Base-by-base conservation (phyloP, 2,888 invertebrate species). In the Orchesellides sinensis region DNA sequence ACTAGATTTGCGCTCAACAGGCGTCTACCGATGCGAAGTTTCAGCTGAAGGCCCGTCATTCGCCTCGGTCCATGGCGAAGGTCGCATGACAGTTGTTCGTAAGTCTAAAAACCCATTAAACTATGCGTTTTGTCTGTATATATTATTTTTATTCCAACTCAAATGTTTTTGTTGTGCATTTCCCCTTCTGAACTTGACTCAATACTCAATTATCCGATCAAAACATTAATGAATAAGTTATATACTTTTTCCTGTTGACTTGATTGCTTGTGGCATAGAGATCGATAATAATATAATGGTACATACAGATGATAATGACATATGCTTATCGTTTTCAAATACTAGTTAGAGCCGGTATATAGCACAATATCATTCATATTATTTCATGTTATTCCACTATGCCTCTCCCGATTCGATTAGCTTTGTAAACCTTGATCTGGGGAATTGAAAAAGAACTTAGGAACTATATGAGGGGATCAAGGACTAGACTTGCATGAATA, bases 11-110 rank as follows among this genome's bases (percentile, higher is more conserved):
- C 77, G 83, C 69, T 85, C 87, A 86, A 87, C 88, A 84, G 87
- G 87, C 74, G 70, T 84, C 61, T 87, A 86, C 69, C 75, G 84
- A 25, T 84, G 84, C 56, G 84, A 83, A 23, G 77, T 95, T 78
- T 95, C 95, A 25, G 95, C 95, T 0, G 95, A 95, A 90, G 94
- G 94, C 65, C 95, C 95, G 6, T 94, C 94, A 86, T 95, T 95
- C 89, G 93, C 93, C 2, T 95, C 95, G 8, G 94, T 93, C 0
- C 93, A 94, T 85, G 94, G 93, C 65, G 95, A 95, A 90, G 94
- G 94, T 35, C 92, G 93, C 89, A 93, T 95, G 94, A 95, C 95
- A 91, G 94, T 95, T 89, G 93, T 95, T 88, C 94, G 95, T 95
- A 92, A 94, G 94, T 94, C 32, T 27, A 65, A 14, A n/a, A 68